Evolutionary conservation across 92 coral and sea anemone genomes (phyloP), one percentile per base, ranked within the genome.

Genomic region (Actinernus sp.): DNA sequence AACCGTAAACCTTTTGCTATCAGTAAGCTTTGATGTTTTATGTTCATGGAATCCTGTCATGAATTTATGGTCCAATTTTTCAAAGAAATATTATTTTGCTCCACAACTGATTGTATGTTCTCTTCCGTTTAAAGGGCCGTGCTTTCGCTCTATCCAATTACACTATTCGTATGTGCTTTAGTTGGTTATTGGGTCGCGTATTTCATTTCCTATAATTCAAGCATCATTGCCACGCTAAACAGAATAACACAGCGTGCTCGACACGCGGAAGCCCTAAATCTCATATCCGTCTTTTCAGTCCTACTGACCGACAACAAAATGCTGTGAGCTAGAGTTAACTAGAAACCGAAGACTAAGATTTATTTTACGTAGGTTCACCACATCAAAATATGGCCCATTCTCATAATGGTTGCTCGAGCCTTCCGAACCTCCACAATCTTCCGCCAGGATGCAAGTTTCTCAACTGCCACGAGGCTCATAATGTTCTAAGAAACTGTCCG

Each of bases 371-470:
- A n/a, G n/a, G n/a, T n/a, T n/a, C n/a, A n/a, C n/a, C n/a, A n/a
- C n/a, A n/a, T n/a, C n/a, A n/a, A 6, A 34, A 34, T 6, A 34
- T 34, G 41, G 41, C 41, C 8, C 41, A 14, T 14, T 14, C 14
- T 34, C 41, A 34, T 34, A 6, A 34, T 6, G 41, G 8, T 34
- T n/a, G n/a, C n/a, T n/a, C n/a, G n/a, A 55, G 76, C 36, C 26
- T 79, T 3, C 82, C 84, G 31, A 66, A 45, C 49, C 85, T 71
- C 21, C 86, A 86, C 13, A 79, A 75, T 41, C 89, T 90, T 44
- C 97, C 97, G 4, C 97, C 97, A 2, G 97, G 97, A 30, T 90
- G 89, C 63, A 87, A 87, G 62, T 78, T 67, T 49, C 77, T 90
- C 16, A 86, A 77, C 59, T 90, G 97, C 38, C 79, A 86, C 29